These are phyloP conservation scores for Clarias batrachus DNA, from an alignment of 2,113 vertebrate genomes.

Conservation along the genomic window DNA sequence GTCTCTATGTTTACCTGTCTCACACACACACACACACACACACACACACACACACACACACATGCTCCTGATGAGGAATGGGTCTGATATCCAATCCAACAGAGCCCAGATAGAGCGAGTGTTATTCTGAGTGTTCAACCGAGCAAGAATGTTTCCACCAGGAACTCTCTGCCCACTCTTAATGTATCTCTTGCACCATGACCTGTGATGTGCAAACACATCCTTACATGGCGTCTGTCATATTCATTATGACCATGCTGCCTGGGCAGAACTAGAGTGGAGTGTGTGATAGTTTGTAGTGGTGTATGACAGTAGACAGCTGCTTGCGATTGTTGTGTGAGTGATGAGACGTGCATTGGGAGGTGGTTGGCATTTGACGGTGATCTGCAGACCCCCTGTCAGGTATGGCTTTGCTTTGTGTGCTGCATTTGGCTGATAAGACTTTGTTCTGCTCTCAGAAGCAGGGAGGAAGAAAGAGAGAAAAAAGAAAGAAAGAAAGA, in stretches of 20 bases:
- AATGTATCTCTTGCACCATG: neutral
- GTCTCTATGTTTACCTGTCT: conserved; percentile 66
- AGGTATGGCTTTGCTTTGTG: neutral
- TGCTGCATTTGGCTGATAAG: conserved; percentile 32
- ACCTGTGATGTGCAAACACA: conserved; percentile 10
- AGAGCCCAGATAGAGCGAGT: conserved; percentile 30
- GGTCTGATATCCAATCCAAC: conserved; percentile 53
- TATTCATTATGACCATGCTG: conserved; percentile 24
- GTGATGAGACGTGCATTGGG: conserved; percentile 12
- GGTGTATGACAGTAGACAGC: conserved; percentile 7
- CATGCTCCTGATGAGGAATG: neutral
- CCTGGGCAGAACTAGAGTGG: conserved; percentile 54
- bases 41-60: neutral
- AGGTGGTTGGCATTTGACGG: conserved; percentile 3
- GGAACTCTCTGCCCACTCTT: neutral
- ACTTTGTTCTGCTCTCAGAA: neutral
- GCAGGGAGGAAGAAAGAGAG: neutral
- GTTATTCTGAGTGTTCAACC: conserved; percentile 55
- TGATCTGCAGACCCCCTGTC: neutral
- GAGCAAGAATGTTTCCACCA: conserved; percentile 10
- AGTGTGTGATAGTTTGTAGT: conserved; percentile 10
- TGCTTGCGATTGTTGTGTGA: neutral
- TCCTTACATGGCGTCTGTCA: conserved; percentile 36
- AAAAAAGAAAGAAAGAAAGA: neutral
- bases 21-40: neutral